Base-by-base conservation (phyloP, 2,888 invertebrate genomes). In the Teleogryllus oceanicus region DNA sequence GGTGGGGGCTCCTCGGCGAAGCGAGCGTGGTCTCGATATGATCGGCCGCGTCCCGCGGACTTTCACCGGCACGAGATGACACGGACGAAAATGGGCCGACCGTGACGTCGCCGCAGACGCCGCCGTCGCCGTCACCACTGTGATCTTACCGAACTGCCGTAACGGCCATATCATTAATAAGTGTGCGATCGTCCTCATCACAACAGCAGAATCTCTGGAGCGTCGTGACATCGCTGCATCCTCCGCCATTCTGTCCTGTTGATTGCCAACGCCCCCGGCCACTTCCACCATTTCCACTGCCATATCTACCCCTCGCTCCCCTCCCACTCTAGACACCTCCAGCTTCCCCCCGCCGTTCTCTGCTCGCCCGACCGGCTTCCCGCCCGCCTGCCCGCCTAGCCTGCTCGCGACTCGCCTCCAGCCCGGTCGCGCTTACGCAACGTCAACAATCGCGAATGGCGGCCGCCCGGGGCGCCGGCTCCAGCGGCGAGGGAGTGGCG, bases 391-490 rank as follows among this genome's bases (percentile, higher is more conserved):
- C 62, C 16, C 16, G 18, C 2, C 62, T 4, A 2, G 62, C 18
- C 5, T 4, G 62, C 18, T 2, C 2, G 62, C 62, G 62, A 16
- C 62, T 62, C 16, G 62, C 24, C 24, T 24, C 24, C 24, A 62
- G 62, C 12, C 62, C 18, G 62, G 62, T 62, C 18, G 62, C 62
- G 62, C 62, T 62, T 62, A n/a, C 62, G 62, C n/a, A 62, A 62
- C 62, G 62, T n/a, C 62, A 62, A 62, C 62, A 62, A 62, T 62
- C 62, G n/a, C 62, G 16, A 62, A n/a, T 62, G 62, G 62, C n/a
- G 62, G 62, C n/a, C n/a, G 62, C 13, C 13, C 16, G 16, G n/a
- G 62, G 16, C 62, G 16, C 62, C 62, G 62, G 62, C 62, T 62
- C 62, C 62, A 62, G n/a, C n/a, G 62, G 62, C 62, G 62, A 62